phyloP scores from a whole-genome alignment of 2,797 vertebrate genomes.

The Urophycis tenuis region DNA sequence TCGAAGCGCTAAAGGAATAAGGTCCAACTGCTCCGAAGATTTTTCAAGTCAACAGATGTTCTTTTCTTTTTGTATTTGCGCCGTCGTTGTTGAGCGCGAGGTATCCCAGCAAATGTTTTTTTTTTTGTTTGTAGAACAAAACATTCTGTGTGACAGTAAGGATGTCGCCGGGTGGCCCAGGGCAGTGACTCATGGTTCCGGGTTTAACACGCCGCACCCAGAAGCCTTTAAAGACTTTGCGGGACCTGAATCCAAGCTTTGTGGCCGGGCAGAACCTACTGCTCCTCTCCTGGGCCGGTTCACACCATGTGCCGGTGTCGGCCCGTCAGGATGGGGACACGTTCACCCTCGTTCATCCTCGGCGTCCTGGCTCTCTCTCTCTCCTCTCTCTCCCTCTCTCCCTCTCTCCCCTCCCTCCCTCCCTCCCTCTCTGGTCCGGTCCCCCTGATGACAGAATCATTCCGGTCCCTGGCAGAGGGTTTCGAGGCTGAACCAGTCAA shows the following conservation, averaged over 20 bases:
- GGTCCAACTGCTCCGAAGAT: background rate
- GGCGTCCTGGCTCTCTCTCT: constrained; percentile 20
- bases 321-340: constrained; percentile 41
- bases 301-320: constrained; percentile 36
- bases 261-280: no score
- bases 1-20: background rate
- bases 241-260: constrained; percentile 55
- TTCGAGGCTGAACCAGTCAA: background rate
- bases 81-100: background rate
- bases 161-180: constrained; percentile 27
- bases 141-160: constrained; percentile 13
- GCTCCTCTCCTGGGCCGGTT: constrained; percentile 41
- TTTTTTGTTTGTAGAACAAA: background rate
- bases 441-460: constrained; percentile 33
- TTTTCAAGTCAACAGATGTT: background rate
- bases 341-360: constrained; percentile 42
- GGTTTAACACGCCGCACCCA: constrained; percentile 7
- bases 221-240: constrained; percentile 53
- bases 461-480: constrained; percentile 12
- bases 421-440: constrained; percentile 26
- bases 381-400: constrained; percentile 19
- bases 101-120: background rate
- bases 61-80: background rate
- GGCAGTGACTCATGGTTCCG: constrained; percentile 18
- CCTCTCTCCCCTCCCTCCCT: constrained; percentile 24